phyloP scores from a whole-genome alignment of 2,888 invertebrate genomes.

The Camponotus fellah region DNA sequence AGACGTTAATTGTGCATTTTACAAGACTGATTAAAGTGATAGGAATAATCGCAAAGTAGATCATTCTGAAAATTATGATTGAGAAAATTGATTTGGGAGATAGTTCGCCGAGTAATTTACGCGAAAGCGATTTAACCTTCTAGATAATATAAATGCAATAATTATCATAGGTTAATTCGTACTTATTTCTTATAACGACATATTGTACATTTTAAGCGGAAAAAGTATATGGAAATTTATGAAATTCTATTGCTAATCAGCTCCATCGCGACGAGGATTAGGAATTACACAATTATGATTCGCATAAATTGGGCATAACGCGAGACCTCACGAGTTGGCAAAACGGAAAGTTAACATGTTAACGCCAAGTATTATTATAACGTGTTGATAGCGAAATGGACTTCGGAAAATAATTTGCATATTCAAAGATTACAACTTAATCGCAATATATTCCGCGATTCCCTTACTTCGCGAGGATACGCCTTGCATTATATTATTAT shows the following conservation, averaged over 20 bases:
- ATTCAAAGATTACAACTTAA: constrained; percentile 76
- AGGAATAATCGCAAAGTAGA: not conserved
- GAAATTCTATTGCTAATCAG: constrained; percentile 14
- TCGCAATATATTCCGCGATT: constrained; percentile 71
- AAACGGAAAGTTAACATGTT: constrained; percentile 53
- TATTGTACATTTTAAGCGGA: not conserved
- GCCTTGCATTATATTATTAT: constrained; percentile 49
- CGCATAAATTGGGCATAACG: not conserved
- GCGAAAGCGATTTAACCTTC: not conserved
- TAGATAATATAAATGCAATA: constrained; percentile 7
- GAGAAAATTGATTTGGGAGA: constrained; percentile 2
- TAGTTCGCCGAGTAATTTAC: not conserved
- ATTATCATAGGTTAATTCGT: not conserved
- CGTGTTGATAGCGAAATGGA: constrained; percentile 66
- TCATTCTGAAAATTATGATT: not conserved
- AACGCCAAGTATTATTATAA: constrained; percentile 61
- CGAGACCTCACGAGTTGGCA: constrained; percentile 35
- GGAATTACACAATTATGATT: constrained; percentile 25
- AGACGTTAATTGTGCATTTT: not conserved
- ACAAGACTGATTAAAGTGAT: not conserved
- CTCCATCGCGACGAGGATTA: not conserved
- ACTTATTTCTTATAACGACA: not conserved
- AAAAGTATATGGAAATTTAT: not conserved
- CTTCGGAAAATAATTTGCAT: constrained; percentile 75
- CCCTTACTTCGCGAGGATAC: constrained; percentile 39